phyloP scores from a whole-genome alignment of 2,797 vertebrate genomes.

The Capromys pilorides region DNA sequence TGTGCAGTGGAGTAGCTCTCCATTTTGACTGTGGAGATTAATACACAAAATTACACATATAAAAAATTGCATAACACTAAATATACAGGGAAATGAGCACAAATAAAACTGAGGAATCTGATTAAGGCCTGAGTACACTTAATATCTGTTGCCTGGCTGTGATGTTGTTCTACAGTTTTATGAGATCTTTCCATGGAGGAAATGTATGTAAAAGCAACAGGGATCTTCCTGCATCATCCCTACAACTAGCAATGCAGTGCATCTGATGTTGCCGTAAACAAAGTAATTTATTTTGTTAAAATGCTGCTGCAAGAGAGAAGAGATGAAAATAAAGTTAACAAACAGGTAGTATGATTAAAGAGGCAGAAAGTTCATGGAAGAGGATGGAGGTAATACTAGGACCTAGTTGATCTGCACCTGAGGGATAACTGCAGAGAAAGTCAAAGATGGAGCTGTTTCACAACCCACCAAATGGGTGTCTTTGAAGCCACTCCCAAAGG shows the following conservation, averaged over 20 bases:
- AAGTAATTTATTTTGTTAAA: not conserved
- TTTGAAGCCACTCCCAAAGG: accelerated
- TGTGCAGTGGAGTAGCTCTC: too few relatives aligned
- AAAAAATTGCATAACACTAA: not conserved
- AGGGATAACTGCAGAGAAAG: not conserved
- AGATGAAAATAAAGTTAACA: not conserved
- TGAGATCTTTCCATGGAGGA: not conserved
- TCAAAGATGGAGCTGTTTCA: not conserved
- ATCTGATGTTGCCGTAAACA: too few relatives aligned
- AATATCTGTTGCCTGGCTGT: accelerated
- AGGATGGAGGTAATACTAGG: not conserved
- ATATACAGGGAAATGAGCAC: too few relatives aligned
- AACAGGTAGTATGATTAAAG: not conserved
- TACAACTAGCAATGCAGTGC: not conserved
- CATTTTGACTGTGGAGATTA: too few relatives aligned
- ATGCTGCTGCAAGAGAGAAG: not conserved
- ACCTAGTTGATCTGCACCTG: not conserved
- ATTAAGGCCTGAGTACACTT: too few relatives aligned
- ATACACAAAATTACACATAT: accelerated
- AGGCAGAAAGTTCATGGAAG: not conserved
- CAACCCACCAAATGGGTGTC: too few relatives aligned
- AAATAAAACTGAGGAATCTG: not conserved
- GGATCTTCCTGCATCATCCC: too few relatives aligned
- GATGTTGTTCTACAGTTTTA: not conserved
- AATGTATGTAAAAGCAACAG: too few relatives aligned